Evolutionary conservation across 2,888 invertebrate species (phyloP).

Genomic region (Aleiodes alternator): DNA sequence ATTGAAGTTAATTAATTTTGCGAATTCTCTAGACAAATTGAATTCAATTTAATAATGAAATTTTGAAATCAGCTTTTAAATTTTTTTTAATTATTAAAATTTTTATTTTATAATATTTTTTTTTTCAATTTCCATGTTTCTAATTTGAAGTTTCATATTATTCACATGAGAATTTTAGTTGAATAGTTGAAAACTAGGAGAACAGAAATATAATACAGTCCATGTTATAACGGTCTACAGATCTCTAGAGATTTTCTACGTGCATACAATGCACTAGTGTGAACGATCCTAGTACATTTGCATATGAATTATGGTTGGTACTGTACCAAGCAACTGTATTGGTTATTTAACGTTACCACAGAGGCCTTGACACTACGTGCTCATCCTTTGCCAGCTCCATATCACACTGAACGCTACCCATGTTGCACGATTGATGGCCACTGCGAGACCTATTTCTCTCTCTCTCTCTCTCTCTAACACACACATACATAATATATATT

Average conservation of each 20-base stretch:
- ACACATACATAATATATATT: not conserved
- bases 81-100: too few species aligned
- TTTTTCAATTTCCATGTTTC: not conserved
- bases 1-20: not conserved
- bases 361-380: conserved; percentile 41
- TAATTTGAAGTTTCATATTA: conserved; percentile 8
- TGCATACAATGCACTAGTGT: conserved; percentile 34
- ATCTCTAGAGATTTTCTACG: conserved; percentile 30
- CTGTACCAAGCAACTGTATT: conserved; percentile 62
- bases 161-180: conserved; percentile 9
- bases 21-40: too few species aligned
- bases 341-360: conserved; percentile 61
- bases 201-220: conserved; percentile 33
- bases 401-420: conserved; percentile 36
- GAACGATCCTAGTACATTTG: conserved; percentile 37
- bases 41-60: too few species aligned
- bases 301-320: conserved; percentile 59
- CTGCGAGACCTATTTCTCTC: conserved; percentile 26
- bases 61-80: too few species aligned
- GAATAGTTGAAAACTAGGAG: not conserved
- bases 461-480: not conserved
- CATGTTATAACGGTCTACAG: conserved; percentile 1
- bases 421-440: conserved; percentile 42
- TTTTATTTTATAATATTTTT: too few species aligned
- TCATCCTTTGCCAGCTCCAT: conserved; percentile 10